These are phyloP conservation scores for Caenorhabditis uteleia DNA, from an alignment of 2,888 invertebrate genomes.

Conservation along the genomic window DNA sequence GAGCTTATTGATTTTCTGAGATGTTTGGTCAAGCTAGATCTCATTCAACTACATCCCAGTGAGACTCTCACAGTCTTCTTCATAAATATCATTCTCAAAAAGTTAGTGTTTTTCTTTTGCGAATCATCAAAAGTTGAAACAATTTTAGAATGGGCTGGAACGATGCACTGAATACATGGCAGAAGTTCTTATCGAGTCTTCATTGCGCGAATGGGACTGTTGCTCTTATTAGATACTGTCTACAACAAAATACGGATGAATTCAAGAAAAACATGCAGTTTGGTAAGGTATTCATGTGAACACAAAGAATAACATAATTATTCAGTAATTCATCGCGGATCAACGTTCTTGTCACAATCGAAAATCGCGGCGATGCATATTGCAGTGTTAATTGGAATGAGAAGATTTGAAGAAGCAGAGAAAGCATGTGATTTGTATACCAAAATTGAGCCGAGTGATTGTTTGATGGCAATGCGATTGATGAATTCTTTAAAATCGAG, in stretches of 20 bases:
- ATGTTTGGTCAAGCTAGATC: conserved; percentile 51
- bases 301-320: not conserved
- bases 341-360: conserved; percentile 48
- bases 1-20: conserved; percentile 54
- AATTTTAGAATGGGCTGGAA: conserved; percentile 51
- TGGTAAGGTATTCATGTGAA: conserved; percentile 15
- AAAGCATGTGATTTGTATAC: conserved; percentile 10
- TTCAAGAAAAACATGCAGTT: conserved; percentile 42
- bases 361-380: conserved; percentile 45
- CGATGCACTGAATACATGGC: conserved; percentile 57
- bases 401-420: conserved; percentile 42
- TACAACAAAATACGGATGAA: conserved; percentile 24
- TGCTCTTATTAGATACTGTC: conserved; percentile 40
- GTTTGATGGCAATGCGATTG: conserved; percentile 43
- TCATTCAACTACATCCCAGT: conserved; percentile 49
- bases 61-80: conserved; percentile 53
- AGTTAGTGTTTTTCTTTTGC: conserved; percentile 7
- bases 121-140: not conserved
- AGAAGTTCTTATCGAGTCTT: conserved; percentile 53
- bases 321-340: conserved; percentile 55
- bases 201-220: conserved; percentile 57
- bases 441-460: conserved; percentile 40
- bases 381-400: conserved; percentile 44
- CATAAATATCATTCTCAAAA: conserved; percentile 44
- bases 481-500: conserved; percentile 47